phyloP scores from a whole-genome alignment of 2,888 invertebrate genomes.

The Sesamia inferens region DNA sequence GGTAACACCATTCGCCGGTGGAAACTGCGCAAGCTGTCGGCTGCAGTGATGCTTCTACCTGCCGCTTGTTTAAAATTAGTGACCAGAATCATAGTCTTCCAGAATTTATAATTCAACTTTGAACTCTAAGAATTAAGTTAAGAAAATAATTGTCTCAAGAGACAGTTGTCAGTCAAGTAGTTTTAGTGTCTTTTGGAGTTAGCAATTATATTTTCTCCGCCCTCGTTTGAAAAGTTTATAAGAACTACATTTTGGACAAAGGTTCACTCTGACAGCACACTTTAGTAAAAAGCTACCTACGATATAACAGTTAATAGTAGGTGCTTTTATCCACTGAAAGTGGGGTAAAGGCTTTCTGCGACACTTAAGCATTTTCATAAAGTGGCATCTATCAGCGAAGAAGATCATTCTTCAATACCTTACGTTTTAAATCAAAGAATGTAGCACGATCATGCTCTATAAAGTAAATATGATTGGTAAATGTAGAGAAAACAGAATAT shows the following conservation, averaged over 20 bases:
- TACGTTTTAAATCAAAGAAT: slow-evolving; percentile 2
- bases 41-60: slow-evolving; percentile 35
- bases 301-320: slow-evolving; percentile 8
- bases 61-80: slow-evolving; percentile 37
- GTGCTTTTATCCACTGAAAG: slow-evolving; percentile 18
- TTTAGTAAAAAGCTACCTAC: slow-evolving; percentile 12
- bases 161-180: background rate
- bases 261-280: background rate
- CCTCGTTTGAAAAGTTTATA: slow-evolving; percentile 8
- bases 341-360: slow-evolving; percentile 6
- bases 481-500: slow-evolving; percentile 31
- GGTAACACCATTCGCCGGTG: slow-evolving; percentile 49
- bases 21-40: slow-evolving; percentile 51
- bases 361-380: slow-evolving; percentile 13
- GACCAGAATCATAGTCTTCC: slow-evolving; percentile 36
- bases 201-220: slow-evolving; percentile 8
- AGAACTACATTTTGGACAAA: slow-evolving; percentile 2
- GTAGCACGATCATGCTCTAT: slow-evolving; percentile 19
- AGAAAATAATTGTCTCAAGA: slow-evolving; percentile 6
- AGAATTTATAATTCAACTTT: slow-evolving; percentile 38
- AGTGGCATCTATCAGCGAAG: slow-evolving; percentile 8
- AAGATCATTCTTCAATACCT: slow-evolving; percentile 6
- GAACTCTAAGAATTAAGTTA: slow-evolving; percentile 1
- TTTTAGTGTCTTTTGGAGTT: background rate
- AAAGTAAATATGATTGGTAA: slow-evolving; percentile 41